Percentiles rank a stretch among this genome's conserved stretches.
Conservation (phyloP, 2,888 invertebrate species). For the Trichogramma evanescens region DNA sequence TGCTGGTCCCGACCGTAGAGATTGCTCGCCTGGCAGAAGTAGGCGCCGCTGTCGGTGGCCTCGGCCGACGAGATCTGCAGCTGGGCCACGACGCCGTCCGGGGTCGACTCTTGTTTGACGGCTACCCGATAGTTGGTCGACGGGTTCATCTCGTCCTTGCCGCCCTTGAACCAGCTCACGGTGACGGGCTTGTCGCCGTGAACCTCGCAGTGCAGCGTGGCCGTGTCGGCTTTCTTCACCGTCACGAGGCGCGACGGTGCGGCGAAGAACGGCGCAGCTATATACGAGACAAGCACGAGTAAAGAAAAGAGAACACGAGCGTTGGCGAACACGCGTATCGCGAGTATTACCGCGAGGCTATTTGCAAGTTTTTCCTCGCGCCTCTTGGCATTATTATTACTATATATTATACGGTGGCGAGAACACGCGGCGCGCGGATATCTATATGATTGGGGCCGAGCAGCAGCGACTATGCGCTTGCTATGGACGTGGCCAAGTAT, state of each 20-base stretch:
- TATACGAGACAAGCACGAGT: too few species aligned
- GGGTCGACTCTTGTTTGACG: slow-evolving; percentile 62
- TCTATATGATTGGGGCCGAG: too few species aligned
- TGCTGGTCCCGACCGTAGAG: slow-evolving; percentile 67
- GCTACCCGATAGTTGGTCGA: slow-evolving; percentile 63
- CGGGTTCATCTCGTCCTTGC: slow-evolving; percentile 63
- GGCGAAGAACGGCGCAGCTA: slow-evolving; percentile 67
- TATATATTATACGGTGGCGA: too few species aligned
- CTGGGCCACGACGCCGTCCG: slow-evolving; percentile 64
- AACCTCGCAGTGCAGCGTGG: slow-evolving; percentile 67
- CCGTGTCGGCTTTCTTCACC: slow-evolving; percentile 67
- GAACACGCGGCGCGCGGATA: too few species aligned
- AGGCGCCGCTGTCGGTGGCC: slow-evolving; percentile 67
- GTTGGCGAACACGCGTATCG: too few species aligned
- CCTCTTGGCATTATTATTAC: too few species aligned
- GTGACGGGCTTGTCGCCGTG: slow-evolving; percentile 74
- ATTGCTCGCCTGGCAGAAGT: slow-evolving; percentile 73
- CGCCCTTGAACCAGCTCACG: slow-evolving; percentile 67
- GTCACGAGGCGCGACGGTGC: slow-evolving; percentile 63
- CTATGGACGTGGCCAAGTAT: too few species aligned
- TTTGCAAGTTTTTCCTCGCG: too few species aligned
- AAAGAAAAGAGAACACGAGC: too few species aligned
- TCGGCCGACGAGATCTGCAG: slow-evolving; percentile 64
- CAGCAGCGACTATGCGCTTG: too few species aligned
- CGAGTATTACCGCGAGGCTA: too few species aligned